Evolutionary conservation across 2,113 vertebrate genomes (phyloP), one percentile per base, ranked within the genome.

Genomic region (Cricetomys ansorgei): DNA sequence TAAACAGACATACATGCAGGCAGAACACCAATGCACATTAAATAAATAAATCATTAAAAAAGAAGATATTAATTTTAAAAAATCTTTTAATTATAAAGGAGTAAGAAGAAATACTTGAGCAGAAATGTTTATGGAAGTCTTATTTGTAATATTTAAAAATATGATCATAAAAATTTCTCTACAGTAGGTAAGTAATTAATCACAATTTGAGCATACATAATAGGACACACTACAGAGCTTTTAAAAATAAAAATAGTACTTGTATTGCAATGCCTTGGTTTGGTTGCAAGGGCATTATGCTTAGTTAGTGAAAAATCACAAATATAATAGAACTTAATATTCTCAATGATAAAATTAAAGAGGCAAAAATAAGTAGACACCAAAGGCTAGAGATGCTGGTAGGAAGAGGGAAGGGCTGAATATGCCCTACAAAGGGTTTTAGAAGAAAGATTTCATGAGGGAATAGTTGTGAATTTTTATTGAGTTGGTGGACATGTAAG

Each of bases 341-440:
- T 81, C 4, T 29, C 59, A 76, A 57, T 92, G 31, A 76, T 29
- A 94, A 67, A 75, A 29, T 75, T 48, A 62, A 70, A 23, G 0
- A 55, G 29, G n/a, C 7, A 16, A 37, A n/a, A 76, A 40, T 69
- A 27, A 45, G 25, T 55, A 77, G 25, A 72, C 64, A 2, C 43
- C 19, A 65, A 4, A 3, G 2, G 1, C 37, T 50, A 50, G 0
- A 7, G 3, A 3, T 79, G 5, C 15, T 70, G 70, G 25, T 40
- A 57, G 6, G 25, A 73, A 48, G 55, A 43, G 3, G 12, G 17
- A 3, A 73, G 55, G 34, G 29, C 6, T 9, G 62, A 37, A n/a
- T 37, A 8, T 77, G 55, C 76, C 76, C 13, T 64, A 11, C 45
- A 13, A 87, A 53, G 31, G 1, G 1, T 16, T 64, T 34, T 23